Base-by-base conservation (phyloP, 2,888 invertebrate genomes). In the Craniophora ligustri region DNA sequence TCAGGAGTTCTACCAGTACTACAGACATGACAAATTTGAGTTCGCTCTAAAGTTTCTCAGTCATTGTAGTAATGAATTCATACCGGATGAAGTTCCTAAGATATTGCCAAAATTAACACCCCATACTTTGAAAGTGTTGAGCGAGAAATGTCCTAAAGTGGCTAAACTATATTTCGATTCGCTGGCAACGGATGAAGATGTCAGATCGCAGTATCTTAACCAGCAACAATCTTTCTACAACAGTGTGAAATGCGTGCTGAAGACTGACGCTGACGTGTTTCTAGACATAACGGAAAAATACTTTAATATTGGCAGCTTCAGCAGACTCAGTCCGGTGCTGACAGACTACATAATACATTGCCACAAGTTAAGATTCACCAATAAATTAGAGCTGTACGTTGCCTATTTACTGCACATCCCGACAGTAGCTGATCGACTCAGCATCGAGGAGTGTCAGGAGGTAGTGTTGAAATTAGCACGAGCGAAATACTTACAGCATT, bases 241-340 rank as follows among this genome's bases (percentile, higher is more conserved):
- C 0, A 81, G 76, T 32, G 54, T 84, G 0, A 84, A 75, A 68
- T 70, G 63, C 47, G 42, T 87, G 0, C 62, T 89, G 3, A 88
- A 88, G 56, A 35, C 38, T 2, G 72, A 88, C 14, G 55, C 81
- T 0, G 69, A 79, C n/a, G 44, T 79, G 23, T 86, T 78, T 67
- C 66, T 89, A 15, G 75, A 86, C 21, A 71, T 87, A n/a, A 59
- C 79, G 4, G 88, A 88, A 44, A 79, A 78, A 53, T 82, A 85
- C 68, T 82, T 75, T 19, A 65, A 76, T 46, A 13, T 49, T 0
- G 3, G 51, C 1, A 30, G 23, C 2, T 75, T 73, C 16, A 51
- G 18, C 0, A 47, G 63, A 10, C 58, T 85, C 1, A 80, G 78
- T 56, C 46, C 80, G 8, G 30, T 35, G 1, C 54, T 76, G 3